Conservation (phyloP, 1,140 invertebrate genomes). For the Camponotus vicinus region DNA sequence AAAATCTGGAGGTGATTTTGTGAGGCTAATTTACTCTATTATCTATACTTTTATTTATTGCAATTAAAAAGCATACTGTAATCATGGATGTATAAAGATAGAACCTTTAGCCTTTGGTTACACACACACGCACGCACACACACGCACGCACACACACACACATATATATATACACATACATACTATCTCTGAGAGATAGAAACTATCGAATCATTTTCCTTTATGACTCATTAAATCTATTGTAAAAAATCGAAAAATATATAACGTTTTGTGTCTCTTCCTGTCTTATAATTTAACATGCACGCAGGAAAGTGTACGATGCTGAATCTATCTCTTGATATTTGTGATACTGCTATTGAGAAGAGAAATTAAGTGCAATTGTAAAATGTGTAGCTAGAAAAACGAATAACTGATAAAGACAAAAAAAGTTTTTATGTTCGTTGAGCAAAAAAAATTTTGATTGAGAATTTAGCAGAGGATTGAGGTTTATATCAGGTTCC, state of each 20-base stretch:
- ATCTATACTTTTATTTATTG: background rate
- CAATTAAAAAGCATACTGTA: background rate
- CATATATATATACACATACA: too few relatives aligned
- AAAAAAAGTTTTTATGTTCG: background rate
- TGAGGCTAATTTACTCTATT: background rate
- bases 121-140: constrained; percentile 5
- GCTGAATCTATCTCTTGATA: background rate
- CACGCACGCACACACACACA: constrained; percentile 1
- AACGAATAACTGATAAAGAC: background rate
- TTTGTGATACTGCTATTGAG: background rate
- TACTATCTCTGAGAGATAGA: background rate
- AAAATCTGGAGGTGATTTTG: background rate
- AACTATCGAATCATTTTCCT: background rate
- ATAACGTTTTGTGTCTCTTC: background rate
- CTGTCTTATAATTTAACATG: background rate
- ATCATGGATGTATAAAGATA: background rate
- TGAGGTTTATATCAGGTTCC: constrained; percentile 7
- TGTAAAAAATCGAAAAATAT: constrained; percentile 7
- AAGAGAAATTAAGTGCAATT: background rate
- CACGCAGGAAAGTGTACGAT: background rate
- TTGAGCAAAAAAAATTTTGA: background rate
- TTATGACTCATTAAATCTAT: background rate
- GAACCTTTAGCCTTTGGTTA: background rate
- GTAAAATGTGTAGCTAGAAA: background rate
- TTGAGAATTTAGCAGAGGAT: background rate